Percentiles rank a stretch among this genome's conserved stretches.
These are phyloP conservation scores for Megalopta genalis DNA, from an alignment of 1,140 invertebrate genomes.

Conservation along the genomic window DNA sequence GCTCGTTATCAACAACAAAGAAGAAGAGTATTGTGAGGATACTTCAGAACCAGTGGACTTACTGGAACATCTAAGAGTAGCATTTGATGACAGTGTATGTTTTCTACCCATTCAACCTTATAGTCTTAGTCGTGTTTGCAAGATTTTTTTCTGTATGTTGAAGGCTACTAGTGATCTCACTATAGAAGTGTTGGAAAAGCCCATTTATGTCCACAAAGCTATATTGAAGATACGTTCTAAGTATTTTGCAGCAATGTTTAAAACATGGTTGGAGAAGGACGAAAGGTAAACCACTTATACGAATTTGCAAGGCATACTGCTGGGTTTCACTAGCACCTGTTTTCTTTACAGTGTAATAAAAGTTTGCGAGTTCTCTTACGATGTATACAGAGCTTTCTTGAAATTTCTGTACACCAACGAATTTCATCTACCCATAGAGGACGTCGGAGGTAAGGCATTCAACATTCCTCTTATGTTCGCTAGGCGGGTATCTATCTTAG, in stretches of 20 bases:
- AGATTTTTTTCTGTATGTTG: conserved; percentile 36
- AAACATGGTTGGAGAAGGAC: conserved; percentile 84
- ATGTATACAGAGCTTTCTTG: conserved; percentile 85
- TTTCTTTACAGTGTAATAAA: conserved; percentile 81
- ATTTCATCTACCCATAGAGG: conserved; percentile 83
- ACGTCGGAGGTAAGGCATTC: conserved; percentile 82
- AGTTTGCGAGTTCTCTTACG: conserved; percentile 83
- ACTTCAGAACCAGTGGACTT: conserved; percentile 28
- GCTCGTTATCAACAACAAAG: conserved; percentile 79
- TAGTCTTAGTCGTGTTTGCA: neutral
- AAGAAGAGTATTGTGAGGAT: conserved; percentile 68
- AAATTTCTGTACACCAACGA: conserved; percentile 86
- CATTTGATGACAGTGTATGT: conserved; percentile 84
- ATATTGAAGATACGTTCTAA: conserved; percentile 84
- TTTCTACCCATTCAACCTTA: neutral
- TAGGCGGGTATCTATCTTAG: too few species aligned
- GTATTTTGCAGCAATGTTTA: conserved; percentile 86
- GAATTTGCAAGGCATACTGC: neutral
- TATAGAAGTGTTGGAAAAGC: conserved; percentile 83
- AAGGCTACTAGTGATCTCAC: conserved; percentile 84
- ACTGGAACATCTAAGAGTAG: conserved; percentile 79
- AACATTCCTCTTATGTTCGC: neutral
- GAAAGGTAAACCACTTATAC: conserved; percentile 78
- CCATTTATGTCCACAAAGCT: conserved; percentile 85
- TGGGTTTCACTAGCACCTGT: neutral